phyloP scores from a whole-genome alignment of 2,888 invertebrate genomes.

The Eupithecia dodoneata region DNA sequence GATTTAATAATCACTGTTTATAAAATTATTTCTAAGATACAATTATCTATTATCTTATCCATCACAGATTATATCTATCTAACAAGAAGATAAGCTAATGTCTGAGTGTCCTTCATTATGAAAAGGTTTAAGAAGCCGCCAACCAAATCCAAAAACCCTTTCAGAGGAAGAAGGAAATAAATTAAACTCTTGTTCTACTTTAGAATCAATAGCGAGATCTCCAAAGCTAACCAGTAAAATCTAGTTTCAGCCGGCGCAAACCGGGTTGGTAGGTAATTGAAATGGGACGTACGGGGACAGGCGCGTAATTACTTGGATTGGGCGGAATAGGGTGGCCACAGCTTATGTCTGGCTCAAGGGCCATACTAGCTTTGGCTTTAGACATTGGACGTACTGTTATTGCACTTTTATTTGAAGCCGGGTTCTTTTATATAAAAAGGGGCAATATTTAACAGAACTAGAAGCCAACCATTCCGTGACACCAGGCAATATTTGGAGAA shows the following conservation, averaged over 20 bases:
- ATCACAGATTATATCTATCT: no score
- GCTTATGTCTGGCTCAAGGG: slow-evolving; percentile 7
- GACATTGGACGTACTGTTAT: not conserved
- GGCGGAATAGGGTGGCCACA: slow-evolving; percentile 32
- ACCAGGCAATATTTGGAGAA: no score
- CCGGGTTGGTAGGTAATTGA: slow-evolving; percentile 33
- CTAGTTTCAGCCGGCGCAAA: slow-evolving; percentile 13
- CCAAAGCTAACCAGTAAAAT: not conserved
- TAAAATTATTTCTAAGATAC: no score
- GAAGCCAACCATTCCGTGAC: no score
- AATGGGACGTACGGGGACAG: slow-evolving; percentile 37
- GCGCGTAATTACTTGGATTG: slow-evolving; percentile 41
- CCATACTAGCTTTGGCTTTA: not conserved
- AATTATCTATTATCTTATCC: no score
- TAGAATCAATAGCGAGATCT: slow-evolving; percentile 1
- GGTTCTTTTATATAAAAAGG: not conserved
- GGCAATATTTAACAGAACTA: not conserved
- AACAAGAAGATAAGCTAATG: no score
- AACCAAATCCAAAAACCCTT: not conserved
- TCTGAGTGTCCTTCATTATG: not conserved
- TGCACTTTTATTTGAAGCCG: no score
- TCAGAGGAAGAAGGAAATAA: not conserved
- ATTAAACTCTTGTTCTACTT: not conserved
- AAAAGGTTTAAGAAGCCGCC: not conserved
- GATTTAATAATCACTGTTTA: no score